Percentiles rank a stretch among this genome's conserved stretches.
phyloP scores from a whole-genome alignment of 2,113 vertebrate genomes.

The Tiliqua scincoides region DNA sequence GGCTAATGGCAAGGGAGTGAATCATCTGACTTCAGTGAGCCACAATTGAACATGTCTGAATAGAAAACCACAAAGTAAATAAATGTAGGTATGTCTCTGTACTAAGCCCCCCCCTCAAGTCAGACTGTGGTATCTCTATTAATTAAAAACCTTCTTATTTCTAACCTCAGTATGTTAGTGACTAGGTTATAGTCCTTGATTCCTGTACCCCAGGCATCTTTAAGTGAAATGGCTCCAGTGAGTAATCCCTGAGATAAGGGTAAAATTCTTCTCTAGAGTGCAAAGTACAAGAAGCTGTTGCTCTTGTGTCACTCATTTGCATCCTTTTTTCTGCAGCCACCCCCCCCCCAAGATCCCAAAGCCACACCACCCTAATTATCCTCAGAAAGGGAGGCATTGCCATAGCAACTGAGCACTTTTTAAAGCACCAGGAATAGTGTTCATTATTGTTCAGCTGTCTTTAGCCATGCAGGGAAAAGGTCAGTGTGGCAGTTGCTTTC shows the following conservation, averaged over 20 bases:
- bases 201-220: not conserved
- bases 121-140: not conserved
- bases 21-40: not conserved
- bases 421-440: constrained; percentile 66
- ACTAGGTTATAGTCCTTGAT: too few relatives aligned
- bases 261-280: not conserved
- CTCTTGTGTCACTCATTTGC: not conserved
- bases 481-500: constrained; percentile 60
- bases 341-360: constrained; percentile 53
- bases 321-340: not conserved
- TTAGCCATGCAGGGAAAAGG: constrained; percentile 58
- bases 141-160: not conserved
- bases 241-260: not conserved
- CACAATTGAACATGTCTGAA: not conserved
- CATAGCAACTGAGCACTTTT: constrained; percentile 76
- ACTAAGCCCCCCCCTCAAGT: too few relatives aligned
- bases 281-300: not conserved
- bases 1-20: not conserved
- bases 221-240: not conserved
- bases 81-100: not conserved
- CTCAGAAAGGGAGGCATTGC: constrained; percentile 76
- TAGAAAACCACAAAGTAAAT: not conserved
- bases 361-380: constrained; percentile 79
- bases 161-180: not conserved
- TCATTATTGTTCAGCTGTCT: constrained; percentile 68